These are phyloP conservation scores for Enteromius thamalakanensis DNA, from an alignment of 2,797 vertebrate genomes.

Conservation along the genomic window DNA sequence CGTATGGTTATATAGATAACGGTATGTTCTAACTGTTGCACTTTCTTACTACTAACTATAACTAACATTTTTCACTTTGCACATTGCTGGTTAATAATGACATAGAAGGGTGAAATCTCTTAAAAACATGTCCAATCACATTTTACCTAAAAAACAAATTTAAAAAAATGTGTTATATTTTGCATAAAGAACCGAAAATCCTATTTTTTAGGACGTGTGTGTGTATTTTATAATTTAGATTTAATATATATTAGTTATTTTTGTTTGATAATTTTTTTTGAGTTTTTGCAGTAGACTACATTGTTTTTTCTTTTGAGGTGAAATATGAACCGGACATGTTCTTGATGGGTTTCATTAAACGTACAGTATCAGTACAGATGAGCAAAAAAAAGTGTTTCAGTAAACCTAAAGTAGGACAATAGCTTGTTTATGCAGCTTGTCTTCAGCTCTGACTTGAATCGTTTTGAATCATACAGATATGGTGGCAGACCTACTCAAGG, in stretches of 20 bases:
- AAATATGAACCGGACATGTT: background rate
- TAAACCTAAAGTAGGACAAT: background rate
- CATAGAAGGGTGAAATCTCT: background rate
- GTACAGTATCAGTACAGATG: background rate
- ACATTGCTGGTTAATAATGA: background rate
- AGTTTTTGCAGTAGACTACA: background rate
- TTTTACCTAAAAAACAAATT: background rate
- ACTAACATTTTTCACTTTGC: background rate
- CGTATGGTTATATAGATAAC: background rate
- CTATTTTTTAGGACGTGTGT: background rate
- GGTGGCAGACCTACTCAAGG: slow-evolving; percentile 95
- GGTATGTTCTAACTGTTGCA: slow-evolving; percentile 6
- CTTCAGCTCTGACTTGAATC: slow-evolving; percentile 67
- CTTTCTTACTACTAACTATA: slow-evolving; percentile 15
- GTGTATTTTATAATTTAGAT: no score
- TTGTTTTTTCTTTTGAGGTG: background rate
- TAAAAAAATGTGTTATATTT: background rate
- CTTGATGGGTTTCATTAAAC: background rate
- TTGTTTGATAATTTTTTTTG: background rate
- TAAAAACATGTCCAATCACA: background rate
- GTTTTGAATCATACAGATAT: slow-evolving; percentile 90
- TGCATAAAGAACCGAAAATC: background rate
- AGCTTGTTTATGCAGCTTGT: background rate
- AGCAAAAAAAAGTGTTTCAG: background rate
- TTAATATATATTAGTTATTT: no score